Evolutionary conservation across 35 echinoderm and acorn worm genomes (phyloP).

Genomic region (Apostichopus californicus): DNA sequence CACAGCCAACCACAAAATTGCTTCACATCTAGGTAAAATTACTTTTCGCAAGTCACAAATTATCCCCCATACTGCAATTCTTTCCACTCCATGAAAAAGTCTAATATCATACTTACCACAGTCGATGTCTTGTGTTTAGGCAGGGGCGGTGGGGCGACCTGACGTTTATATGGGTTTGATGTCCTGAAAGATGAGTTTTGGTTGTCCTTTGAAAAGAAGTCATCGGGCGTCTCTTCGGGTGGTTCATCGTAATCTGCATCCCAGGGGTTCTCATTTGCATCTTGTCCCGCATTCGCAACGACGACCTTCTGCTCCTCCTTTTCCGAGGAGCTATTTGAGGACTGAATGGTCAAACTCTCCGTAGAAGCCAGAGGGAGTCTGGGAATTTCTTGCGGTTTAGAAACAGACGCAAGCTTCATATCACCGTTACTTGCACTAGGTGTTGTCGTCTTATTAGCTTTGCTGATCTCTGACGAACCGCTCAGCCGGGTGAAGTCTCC

Average conservation of each 20-base stretch:
- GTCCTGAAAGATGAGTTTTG: neutral
- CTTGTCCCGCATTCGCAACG: neutral
- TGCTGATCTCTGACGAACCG: neutral
- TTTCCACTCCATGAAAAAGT: too few relatives aligned
- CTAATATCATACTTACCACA: neutral
- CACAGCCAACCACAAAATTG: too few relatives aligned
- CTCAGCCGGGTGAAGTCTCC: slow-evolving; percentile 11
- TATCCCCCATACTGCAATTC: too few relatives aligned
- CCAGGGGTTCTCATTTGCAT: slow-evolving; percentile 7
- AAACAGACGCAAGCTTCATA: neutral
- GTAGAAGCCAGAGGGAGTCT: neutral
- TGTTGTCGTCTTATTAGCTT: neutral
- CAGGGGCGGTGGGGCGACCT: slow-evolving; percentile 43
- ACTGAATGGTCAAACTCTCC: neutral
- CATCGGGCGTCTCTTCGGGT: slow-evolving; percentile 45
- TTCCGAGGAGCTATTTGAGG: neutral
- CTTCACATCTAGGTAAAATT: too few relatives aligned
- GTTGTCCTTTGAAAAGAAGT: slow-evolving; percentile 52
- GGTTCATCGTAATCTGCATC: slow-evolving; percentile 57
- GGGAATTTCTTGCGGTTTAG: neutral
- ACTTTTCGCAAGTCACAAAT: too few relatives aligned
- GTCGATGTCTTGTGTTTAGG: slow-evolving; percentile 55
- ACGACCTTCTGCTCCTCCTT: neutral
- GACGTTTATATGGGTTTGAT: neutral
- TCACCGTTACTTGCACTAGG: neutral